Evolutionary conservation across 1,140 invertebrate species (phyloP).

Genomic region (Drosophila tropicalis): DNA sequence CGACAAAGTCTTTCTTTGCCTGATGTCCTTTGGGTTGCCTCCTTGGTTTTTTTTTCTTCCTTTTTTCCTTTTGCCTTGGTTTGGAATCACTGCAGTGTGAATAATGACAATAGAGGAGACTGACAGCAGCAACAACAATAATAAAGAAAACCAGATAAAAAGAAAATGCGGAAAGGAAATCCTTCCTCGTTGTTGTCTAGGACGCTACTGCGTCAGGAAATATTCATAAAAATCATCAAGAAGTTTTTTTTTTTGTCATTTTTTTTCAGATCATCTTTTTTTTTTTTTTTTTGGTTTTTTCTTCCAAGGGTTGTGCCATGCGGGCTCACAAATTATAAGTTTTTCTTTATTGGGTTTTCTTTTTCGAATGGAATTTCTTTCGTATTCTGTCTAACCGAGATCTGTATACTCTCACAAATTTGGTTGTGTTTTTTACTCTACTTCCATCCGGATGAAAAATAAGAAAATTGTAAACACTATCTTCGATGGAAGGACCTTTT

Average conservation of each 20-base stretch:
- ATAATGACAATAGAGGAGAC: constrained; percentile 54
- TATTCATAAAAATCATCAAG: constrained; percentile 71
- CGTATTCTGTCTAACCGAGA: too few relatives aligned
- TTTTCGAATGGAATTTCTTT: background rate
- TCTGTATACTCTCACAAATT: too few relatives aligned
- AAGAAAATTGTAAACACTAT: too few relatives aligned
- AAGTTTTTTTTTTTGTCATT: constrained; percentile 1
- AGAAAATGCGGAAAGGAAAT: constrained; percentile 32
- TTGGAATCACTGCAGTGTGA: constrained; percentile 76
- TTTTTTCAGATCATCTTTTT: constrained; percentile 19
- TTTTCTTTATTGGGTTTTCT: constrained; percentile 9
- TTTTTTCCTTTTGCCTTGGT: constrained; percentile 42
- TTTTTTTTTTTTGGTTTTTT: background rate
- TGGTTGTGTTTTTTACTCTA: too few relatives aligned
- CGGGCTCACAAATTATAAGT: constrained; percentile 50
- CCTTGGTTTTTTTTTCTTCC: too few relatives aligned
- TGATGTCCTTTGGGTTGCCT: constrained; percentile 49
- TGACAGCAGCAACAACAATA: background rate
- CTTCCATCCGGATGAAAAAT: too few relatives aligned
- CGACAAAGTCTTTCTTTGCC: constrained; percentile 60
- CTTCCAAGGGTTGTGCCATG: constrained; percentile 36
- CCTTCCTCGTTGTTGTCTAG: constrained; percentile 41
- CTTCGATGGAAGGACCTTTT: too few relatives aligned
- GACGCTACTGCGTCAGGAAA: constrained; percentile 68
- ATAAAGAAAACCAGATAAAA: constrained; percentile 17